Percentiles rank a stretch among this genome's conserved stretches.
phyloP scores from a whole-genome alignment of 2,113 vertebrate genomes.

The Tetrax tetrax region DNA sequence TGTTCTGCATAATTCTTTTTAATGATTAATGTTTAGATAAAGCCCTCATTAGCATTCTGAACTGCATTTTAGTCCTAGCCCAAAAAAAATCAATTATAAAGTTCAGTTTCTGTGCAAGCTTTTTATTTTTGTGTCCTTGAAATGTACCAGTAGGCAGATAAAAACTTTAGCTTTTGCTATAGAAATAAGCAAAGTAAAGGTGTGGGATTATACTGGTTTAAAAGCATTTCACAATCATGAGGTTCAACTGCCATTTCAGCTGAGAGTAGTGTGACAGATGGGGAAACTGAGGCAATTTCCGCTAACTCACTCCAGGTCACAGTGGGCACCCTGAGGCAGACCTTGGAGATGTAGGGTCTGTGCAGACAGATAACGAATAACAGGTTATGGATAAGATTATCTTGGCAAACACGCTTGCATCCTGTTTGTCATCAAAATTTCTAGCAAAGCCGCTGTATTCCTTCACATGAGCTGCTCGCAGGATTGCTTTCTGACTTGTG shows the following conservation, averaged over 20 bases:
- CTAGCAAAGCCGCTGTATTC: not conserved
- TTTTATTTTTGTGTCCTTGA: not conserved
- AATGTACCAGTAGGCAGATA: not conserved
- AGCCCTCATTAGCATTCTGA: conserved; percentile 17
- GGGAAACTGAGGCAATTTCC: not conserved
- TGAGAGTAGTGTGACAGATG: not conserved
- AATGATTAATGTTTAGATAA: conserved; percentile 32
- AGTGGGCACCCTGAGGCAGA: not conserved
- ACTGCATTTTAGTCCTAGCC: not conserved
- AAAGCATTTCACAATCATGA: not conserved
- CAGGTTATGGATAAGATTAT: not conserved
- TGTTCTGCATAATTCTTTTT: conserved; percentile 2
- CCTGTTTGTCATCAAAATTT: not conserved
- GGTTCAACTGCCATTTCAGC: not conserved
- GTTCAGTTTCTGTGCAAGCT: not conserved
- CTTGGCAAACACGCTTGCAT: not conserved
- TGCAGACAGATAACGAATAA: not conserved
- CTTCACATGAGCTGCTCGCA: not conserved
- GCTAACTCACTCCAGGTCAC: not conserved
- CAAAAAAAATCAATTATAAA: not conserved
- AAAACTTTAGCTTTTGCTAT: not conserved
- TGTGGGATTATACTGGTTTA: not conserved
- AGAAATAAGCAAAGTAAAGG: not conserved
- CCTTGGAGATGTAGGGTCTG: not conserved
- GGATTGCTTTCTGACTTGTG: not conserved